phyloP scores from a whole-genome alignment of 2,113 vertebrate species.

The Marmota flaviventris region DNA sequence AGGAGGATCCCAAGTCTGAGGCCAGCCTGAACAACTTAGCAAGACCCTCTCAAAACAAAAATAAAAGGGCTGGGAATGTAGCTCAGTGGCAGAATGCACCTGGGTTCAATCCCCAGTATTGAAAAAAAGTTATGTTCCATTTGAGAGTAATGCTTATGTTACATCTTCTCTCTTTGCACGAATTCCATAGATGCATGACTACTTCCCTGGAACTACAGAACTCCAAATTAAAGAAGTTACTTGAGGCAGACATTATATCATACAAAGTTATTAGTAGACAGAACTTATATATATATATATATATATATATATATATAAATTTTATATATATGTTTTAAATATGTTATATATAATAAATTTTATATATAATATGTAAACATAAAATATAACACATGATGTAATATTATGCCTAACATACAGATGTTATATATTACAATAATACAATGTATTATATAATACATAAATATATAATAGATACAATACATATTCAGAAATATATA shows the following conservation, averaged over 20 bases:
- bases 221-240: conserved; percentile 4
- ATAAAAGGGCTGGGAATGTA: too few relatives aligned
- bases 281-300: background rate
- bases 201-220: background rate
- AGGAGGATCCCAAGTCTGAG: too few relatives aligned
- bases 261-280: background rate
- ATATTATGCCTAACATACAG: too few relatives aligned
- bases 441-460: too few relatives aligned
- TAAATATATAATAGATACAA: background rate
- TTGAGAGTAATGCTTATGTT: background rate
- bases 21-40: too few relatives aligned
- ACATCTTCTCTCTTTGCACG: background rate
- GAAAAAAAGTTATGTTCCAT: background rate
- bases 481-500: background rate
- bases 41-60: too few relatives aligned
- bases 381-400: background rate
- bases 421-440: background rate
- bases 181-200: background rate
- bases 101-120: too few relatives aligned
- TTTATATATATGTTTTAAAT: background rate
- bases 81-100: too few relatives aligned
- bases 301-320: background rate
- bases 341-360: background rate
- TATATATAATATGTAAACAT: background rate
- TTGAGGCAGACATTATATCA: background rate